Base-by-base conservation (phyloP, 2,797 vertebrate species). In the Erethizon dorsatum region DNA sequence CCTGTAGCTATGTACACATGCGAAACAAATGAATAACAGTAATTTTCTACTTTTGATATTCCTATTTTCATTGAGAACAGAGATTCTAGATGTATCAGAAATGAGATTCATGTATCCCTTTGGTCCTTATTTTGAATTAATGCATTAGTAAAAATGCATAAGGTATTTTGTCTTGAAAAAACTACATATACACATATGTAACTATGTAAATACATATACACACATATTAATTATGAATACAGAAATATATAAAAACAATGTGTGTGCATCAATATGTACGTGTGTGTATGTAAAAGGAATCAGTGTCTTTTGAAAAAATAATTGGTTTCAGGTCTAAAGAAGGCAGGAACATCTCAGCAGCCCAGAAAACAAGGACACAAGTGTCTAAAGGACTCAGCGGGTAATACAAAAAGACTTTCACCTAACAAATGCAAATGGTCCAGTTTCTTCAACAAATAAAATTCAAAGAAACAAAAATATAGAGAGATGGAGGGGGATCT, bases 121-220 rank as follows among this genome's bases (percentile, higher is more conserved):
- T 78, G 8, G 59, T 79, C 69, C n/a, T 95, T 88, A 83, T 57
- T 94, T 82, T 83, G 45, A 94, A 92, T 79, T 57, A 67, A 8
- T 52, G 78, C 54, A 87, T 57, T 8, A 69, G 24, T 37, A 90
- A 5, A 80, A 90, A 90, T 20, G 59, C 11, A 57, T 26, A 6
- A 90, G 20, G 2, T 52, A 90, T 77, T 96, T 82, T 63, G 56
- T 77, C 37, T 56, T 96, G 33, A 69, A 95, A 71, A 95, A 85
- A 52, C 50, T 83, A 94, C 6, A 57, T 17, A 78, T 18, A 88
- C 28, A 84, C 3, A 67, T 73, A 67, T 59, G 77, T 86, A 65
- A 65, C 0, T 59, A 14, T 33, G 47, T 61, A 61, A 33, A 57
- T 47, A 82, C 17, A 61, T 22, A 65, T 47, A 82, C 12, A 54